A percentile compares a stretch with the other conserved stretches of the same genome.
phyloP scores from a whole-genome alignment of 1,140 invertebrate genomes.

The Ceratitis capitata region DNA sequence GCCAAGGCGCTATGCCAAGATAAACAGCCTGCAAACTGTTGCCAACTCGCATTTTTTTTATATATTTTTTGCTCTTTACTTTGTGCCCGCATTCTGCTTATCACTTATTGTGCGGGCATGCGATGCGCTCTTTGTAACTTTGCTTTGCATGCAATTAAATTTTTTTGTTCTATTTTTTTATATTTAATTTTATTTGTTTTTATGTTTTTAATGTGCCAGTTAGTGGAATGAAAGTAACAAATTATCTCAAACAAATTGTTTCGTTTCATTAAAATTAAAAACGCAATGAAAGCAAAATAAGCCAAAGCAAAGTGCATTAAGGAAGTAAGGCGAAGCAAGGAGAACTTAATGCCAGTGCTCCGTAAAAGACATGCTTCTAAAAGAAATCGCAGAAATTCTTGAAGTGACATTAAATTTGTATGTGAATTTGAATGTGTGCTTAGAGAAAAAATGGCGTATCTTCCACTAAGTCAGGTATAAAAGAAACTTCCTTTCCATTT shows the following conservation, averaged over 20 bases:
- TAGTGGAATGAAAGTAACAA: constrained; percentile 53
- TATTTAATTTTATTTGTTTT: too few relatives aligned
- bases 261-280: constrained; percentile 64
- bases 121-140: not conserved
- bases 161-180: not conserved
- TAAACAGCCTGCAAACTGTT: not conserved
- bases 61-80: not conserved
- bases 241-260: constrained; percentile 64
- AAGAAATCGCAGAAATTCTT: not conserved
- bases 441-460: not conserved
- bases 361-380: not conserved
- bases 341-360: not conserved
- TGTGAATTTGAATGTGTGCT: not conserved
- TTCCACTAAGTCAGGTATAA: not conserved
- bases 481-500: too few relatives aligned
- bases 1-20: not conserved
- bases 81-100: too few relatives aligned
- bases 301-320: not conserved
- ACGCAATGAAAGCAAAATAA: not conserved
- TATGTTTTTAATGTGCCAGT: constrained; percentile 40
- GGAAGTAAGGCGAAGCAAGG: not conserved
- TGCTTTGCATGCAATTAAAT: not conserved
- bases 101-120: not conserved
- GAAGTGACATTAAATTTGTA: not conserved
- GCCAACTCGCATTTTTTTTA: not conserved